phyloP scores from a whole-genome alignment of 2,797 vertebrate species.

The Eutrigla gurnardus region DNA sequence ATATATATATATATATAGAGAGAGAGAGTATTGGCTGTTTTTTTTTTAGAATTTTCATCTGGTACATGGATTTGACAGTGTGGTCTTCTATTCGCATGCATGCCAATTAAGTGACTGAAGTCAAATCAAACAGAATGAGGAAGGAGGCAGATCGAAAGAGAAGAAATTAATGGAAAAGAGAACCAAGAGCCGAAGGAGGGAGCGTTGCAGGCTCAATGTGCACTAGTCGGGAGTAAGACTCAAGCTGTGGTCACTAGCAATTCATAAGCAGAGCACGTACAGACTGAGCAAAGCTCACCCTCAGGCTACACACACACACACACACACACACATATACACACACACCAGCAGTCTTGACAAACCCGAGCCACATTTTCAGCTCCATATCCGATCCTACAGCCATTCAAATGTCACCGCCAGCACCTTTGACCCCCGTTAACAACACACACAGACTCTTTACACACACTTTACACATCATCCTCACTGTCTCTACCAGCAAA shows the following conservation, averaged over 20 bases:
- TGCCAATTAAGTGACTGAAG: slow-evolving; percentile 38
- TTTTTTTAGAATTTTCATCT: slow-evolving; percentile 40
- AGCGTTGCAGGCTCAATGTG: slow-evolving; percentile 32
- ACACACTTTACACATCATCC: background rate
- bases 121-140: slow-evolving; percentile 40
- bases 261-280: slow-evolving; percentile 77
- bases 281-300: slow-evolving; percentile 65
- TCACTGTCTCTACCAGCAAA: background rate
- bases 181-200: background rate
- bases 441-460: background rate
- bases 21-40: slow-evolving; percentile 16
- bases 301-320: slow-evolving; percentile 54
- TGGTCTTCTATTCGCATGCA: slow-evolving; percentile 3
- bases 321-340: slow-evolving; percentile 17
- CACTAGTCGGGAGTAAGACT: slow-evolving; percentile 52
- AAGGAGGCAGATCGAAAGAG: slow-evolving; percentile 5
- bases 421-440: slow-evolving; percentile 59
- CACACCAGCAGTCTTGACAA: slow-evolving; percentile 40
- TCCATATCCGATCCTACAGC: slow-evolving; percentile 42
- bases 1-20: slow-evolving; percentile 23
- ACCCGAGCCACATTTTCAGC: slow-evolving; percentile 46
- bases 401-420: slow-evolving; percentile 54
- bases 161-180: slow-evolving; percentile 12
- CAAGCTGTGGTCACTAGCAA: slow-evolving; percentile 61
- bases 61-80: slow-evolving; percentile 14